Conservation (phyloP, 2,797 vertebrate species). For the Myripristis jacobus region DNA sequence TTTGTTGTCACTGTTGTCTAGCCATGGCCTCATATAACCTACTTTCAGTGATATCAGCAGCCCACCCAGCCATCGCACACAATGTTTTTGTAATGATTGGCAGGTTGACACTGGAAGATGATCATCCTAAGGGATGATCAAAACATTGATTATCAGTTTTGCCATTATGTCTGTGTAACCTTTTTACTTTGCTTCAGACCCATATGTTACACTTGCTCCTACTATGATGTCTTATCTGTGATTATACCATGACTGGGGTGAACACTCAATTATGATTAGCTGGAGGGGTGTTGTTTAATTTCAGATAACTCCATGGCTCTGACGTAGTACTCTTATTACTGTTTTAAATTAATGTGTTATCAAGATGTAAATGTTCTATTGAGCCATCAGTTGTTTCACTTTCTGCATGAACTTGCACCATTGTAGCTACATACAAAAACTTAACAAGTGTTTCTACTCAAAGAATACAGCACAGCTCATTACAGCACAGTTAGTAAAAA, state of each 20-base stretch:
- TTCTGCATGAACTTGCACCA: constrained; percentile 6
- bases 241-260: constrained; percentile 37
- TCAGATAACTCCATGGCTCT: constrained; percentile 54
- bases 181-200: constrained; percentile 29
- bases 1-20: constrained; percentile 1
- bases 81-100: constrained; percentile 5
- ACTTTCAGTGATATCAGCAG: background rate
- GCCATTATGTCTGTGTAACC: constrained; percentile 32
- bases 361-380: constrained; percentile 35
- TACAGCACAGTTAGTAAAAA: no score
- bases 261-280: constrained; percentile 69
- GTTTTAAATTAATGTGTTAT: constrained; percentile 47
- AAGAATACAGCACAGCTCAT: background rate
- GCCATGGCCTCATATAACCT: constrained; percentile 14
- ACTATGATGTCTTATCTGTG: constrained; percentile 48
- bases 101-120: constrained; percentile 37
- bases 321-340: constrained; percentile 40
- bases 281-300: constrained; percentile 57
- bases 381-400: constrained; percentile 15
- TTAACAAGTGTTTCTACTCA: background rate
- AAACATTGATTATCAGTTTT: constrained; percentile 18
- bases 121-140: constrained; percentile 34
- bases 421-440: background rate
- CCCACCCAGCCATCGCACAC: background rate
- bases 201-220: constrained; percentile 35